phyloP scores from a whole-genome alignment of 2,113 vertebrate species.

The Chaenogobius annularis region DNA sequence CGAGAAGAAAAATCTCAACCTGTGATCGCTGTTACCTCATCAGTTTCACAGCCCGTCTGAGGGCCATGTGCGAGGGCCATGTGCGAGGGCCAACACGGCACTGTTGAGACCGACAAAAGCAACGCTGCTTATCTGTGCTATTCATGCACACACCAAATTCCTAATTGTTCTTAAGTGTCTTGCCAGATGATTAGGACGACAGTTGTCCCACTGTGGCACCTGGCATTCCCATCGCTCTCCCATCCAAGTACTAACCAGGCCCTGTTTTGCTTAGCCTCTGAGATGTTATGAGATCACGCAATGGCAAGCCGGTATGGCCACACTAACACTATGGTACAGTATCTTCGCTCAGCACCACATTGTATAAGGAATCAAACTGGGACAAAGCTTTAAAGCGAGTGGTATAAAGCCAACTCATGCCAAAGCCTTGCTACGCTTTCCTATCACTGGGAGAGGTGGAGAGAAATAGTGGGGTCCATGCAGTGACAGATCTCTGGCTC shows the following conservation, averaged over 20 bases:
- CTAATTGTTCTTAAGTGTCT: too few species aligned
- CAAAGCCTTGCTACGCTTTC: background rate
- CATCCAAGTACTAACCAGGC: too few species aligned
- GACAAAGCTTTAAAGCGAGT: background rate
- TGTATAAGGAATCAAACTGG: conserved; percentile 3
- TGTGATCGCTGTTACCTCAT: conserved; percentile 26
- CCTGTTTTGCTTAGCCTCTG: too few species aligned
- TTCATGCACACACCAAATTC: too few species aligned
- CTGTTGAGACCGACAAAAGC: too few species aligned
- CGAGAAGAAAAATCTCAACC: conserved; percentile 19
- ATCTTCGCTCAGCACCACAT: background rate
- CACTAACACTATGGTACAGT: background rate
- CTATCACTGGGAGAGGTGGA: background rate
- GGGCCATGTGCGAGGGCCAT: background rate
- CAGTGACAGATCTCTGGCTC: conserved; percentile 37
- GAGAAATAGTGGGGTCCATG: conserved; percentile 20
- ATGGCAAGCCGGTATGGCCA: too few species aligned
- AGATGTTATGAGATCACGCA: too few species aligned
- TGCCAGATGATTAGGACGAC: too few species aligned
- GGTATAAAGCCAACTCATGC: background rate
- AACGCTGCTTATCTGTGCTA: too few species aligned
- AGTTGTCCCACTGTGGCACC: too few species aligned
- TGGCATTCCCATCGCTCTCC: too few species aligned
- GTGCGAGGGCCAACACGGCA: background rate
- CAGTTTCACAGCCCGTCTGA: conserved; percentile 21